A percentile compares a stretch with the other conserved stretches of the same genome.
These are phyloP conservation scores for Phrynosoma blainvillii DNA, from an alignment of 2,113 vertebrate genomes.

Conservation along the genomic window DNA sequence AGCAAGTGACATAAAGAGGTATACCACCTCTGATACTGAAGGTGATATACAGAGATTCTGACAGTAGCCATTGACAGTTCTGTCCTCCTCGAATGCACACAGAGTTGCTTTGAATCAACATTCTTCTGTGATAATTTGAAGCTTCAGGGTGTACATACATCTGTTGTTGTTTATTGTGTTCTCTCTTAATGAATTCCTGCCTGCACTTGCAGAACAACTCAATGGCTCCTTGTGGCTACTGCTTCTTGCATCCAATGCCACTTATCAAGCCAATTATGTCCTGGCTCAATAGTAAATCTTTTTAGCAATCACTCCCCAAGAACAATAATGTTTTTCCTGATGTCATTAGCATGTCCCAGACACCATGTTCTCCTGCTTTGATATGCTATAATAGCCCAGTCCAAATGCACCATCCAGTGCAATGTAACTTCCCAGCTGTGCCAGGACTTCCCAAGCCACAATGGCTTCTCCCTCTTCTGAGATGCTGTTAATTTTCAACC, in stretches of 20 bases:
- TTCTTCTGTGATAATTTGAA: constrained; percentile 30
- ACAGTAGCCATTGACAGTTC: not conserved
- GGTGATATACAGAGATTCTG: no score
- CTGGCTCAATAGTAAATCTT: constrained; percentile 59
- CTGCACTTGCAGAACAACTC: constrained; percentile 48
- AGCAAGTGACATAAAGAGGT: no score
- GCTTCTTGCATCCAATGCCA: constrained; percentile 55
- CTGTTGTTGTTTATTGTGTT: constrained; percentile 20
- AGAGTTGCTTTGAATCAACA: constrained; percentile 4
- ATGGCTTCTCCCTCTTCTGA: constrained; percentile 36
- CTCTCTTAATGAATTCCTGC: constrained; percentile 46
- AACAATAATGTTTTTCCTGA: constrained; percentile 65
- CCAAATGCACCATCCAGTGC: constrained; percentile 13
- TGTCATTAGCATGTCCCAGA: constrained; percentile 66
- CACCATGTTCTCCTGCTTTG: constrained; percentile 65
- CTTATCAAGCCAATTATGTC: constrained; percentile 62
- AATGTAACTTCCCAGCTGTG: constrained; percentile 41
- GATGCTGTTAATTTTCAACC: constrained; percentile 65
- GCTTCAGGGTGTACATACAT: not conserved
- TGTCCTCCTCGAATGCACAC: not conserved
- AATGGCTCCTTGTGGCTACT: constrained; percentile 50
- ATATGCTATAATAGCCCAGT: constrained; percentile 48
- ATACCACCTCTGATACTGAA: no score
- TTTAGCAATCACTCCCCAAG: constrained; percentile 64
- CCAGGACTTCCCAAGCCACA: constrained; percentile 44